Percentiles rank a stretch among this genome's conserved stretches.
phyloP scores from a whole-genome alignment of 2,888 invertebrate species.

The Metacarcinus magister region DNA sequence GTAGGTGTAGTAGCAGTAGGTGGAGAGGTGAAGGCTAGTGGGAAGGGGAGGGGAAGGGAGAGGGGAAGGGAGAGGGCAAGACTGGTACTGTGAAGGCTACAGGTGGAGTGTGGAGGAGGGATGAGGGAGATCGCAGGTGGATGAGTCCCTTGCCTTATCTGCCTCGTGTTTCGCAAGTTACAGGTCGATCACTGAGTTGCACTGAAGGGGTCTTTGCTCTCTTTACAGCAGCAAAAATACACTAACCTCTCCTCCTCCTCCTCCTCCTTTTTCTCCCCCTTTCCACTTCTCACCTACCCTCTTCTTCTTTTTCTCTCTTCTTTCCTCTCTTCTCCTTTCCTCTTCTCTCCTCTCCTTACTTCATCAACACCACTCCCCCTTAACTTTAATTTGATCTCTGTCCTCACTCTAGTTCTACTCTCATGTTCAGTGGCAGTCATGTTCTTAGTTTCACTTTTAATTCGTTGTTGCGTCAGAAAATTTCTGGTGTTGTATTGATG shows the following conservation, averaged over 20 bases:
- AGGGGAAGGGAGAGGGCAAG: background rate
- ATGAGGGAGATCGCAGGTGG: background rate
- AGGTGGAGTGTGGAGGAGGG: background rate
- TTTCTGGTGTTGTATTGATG: background rate
- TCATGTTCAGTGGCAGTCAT: no score
- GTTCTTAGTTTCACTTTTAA: no score
- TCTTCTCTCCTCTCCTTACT: background rate
- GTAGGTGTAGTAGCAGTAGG: background rate
- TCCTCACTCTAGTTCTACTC: background rate
- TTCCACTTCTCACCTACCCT: background rate
- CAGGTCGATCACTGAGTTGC: background rate
- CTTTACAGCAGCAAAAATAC: constrained; percentile 16
- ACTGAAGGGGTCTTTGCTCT: background rate
- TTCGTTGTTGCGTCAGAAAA: no score
- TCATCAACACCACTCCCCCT: background rate
- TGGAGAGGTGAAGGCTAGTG: background rate
- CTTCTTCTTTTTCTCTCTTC: background rate
- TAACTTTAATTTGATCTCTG: no score
- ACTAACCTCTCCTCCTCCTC: background rate
- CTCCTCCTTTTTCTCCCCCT: background rate
- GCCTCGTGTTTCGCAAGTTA: background rate
- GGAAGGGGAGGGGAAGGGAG: background rate
- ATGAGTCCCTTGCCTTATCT: background rate
- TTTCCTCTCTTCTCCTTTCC: background rate
- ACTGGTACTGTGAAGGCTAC: background rate